Percentiles rank a stretch among this genome's conserved stretches.
Conservation (phyloP, 2,113 vertebrate species). For the Peromyscus maniculatus region DNA sequence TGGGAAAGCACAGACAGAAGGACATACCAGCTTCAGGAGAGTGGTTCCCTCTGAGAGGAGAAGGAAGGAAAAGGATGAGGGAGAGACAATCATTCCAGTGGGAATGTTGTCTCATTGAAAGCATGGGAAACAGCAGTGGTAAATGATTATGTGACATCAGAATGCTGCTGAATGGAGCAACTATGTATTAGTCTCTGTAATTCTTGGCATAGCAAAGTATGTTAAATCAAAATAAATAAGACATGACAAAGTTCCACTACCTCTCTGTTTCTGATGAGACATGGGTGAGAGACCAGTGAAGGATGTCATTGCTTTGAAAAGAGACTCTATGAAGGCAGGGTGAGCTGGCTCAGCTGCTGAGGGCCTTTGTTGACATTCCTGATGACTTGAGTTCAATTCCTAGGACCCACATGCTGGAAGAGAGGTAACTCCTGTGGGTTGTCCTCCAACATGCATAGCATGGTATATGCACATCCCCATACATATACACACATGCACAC, state of each 20-base stretch:
- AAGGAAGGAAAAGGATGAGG: background rate
- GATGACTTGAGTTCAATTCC: too few species aligned
- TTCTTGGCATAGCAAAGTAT: background rate
- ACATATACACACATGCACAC: background rate
- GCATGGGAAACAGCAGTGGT: background rate
- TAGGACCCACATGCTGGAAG: background rate
- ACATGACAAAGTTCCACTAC: background rate
- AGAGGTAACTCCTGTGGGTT: background rate
- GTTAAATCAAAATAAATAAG: slow-evolving; percentile 58
- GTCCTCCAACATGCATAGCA: too few species aligned
- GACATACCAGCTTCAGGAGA: background rate
- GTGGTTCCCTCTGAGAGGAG: background rate
- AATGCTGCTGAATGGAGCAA: background rate
- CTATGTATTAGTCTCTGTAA: background rate
- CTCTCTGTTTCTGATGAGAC: background rate
- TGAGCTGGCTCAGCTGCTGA: background rate
- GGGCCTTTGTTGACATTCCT: background rate
- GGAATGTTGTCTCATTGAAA: background rate
- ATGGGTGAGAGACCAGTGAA: background rate
- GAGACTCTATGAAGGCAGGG: background rate
- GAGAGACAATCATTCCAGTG: background rate
- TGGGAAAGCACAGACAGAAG: background rate
- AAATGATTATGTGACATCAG: background rate
- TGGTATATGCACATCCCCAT: background rate
- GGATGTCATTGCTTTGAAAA: slow-evolving; percentile 11